phyloP scores from a whole-genome alignment of 1,140 invertebrate genomes.

The Pantala flavescens region DNA sequence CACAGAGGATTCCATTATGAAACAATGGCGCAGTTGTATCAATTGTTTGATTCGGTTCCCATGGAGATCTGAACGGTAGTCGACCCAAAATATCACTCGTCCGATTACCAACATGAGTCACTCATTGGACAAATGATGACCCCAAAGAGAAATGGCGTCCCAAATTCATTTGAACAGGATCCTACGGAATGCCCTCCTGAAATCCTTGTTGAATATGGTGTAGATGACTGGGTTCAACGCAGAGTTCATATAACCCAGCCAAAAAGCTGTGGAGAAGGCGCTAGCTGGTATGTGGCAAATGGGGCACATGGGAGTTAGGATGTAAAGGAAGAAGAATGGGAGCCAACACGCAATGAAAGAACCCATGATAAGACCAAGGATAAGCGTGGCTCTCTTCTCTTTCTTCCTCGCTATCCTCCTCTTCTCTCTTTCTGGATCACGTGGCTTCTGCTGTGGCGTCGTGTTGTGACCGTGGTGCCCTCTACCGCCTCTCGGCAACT shows the following conservation, averaged over 20 bases:
- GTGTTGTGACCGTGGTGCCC: slow-evolving; percentile 17
- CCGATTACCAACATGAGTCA: too few relatives aligned
- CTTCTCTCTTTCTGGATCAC: slow-evolving; percentile 87
- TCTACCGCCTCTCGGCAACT: slow-evolving; percentile 28
- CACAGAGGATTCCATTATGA: too few relatives aligned
- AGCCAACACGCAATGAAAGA: slow-evolving; percentile 98
- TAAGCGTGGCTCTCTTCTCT: slow-evolving; percentile 92
- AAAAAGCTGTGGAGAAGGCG: slow-evolving; percentile 92
- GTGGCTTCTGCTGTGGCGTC: slow-evolving; percentile 49
- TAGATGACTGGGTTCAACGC: slow-evolving; percentile 97
- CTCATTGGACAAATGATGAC: too few relatives aligned
- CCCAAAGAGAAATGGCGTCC: background rate
- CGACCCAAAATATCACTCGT: too few relatives aligned
- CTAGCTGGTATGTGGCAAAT: slow-evolving; percentile 62
- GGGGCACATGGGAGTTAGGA: slow-evolving; percentile 71
- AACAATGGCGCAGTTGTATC: too few relatives aligned
- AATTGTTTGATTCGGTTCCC: too few relatives aligned
- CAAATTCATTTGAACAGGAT: slow-evolving; percentile 94
- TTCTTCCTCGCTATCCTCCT: slow-evolving; percentile 88
- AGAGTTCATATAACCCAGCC: slow-evolving; percentile 98
- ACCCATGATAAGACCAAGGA: slow-evolving; percentile 96
- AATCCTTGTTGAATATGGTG: slow-evolving; percentile 98
- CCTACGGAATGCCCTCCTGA: slow-evolving; percentile 86
- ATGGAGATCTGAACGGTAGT: too few relatives aligned
- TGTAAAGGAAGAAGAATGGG: slow-evolving; percentile 95